Conservation (phyloP, 2,113 vertebrate genomes). For the Syrrhaptes paradoxus region DNA sequence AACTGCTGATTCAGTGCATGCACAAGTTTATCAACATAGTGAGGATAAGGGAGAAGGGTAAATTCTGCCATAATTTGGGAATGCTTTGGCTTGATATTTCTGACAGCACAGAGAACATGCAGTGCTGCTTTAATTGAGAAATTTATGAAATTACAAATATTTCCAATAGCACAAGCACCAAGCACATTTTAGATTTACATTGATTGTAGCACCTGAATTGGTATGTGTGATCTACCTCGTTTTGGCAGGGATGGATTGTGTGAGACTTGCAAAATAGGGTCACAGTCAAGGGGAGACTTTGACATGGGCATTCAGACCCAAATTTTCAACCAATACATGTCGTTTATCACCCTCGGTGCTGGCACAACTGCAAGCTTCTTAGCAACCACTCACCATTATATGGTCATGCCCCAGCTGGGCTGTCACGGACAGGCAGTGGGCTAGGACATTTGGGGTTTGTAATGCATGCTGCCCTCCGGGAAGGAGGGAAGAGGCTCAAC, state of each 20-base stretch:
- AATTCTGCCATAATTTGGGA: background rate
- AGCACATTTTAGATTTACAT: background rate
- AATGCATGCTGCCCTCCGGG: background rate
- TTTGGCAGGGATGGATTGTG: background rate
- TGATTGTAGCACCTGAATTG: background rate
- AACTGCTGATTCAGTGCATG: slow-evolving; percentile 31
- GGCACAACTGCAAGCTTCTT: background rate
- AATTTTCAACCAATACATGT: background rate
- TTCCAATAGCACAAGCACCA: background rate
- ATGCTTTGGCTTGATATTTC: background rate
- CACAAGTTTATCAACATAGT: slow-evolving; percentile 1
- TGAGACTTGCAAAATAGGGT: background rate
- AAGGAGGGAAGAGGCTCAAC: background rate
- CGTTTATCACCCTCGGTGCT: background rate
- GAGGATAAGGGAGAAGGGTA: background rate
- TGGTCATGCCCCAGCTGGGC: background rate
- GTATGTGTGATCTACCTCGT: background rate
- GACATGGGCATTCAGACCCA: background rate
- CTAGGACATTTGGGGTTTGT: slow-evolving; percentile 62
- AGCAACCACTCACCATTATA: background rate
- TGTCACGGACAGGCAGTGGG: slow-evolving; percentile 46
- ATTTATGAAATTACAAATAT: background rate
- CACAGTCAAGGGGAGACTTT: rapidly evolving
- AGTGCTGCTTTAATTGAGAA: background rate
- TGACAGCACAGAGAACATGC: background rate